phyloP scores from a whole-genome alignment of 2,797 vertebrate genomes.

The Pteropus rufus region DNA sequence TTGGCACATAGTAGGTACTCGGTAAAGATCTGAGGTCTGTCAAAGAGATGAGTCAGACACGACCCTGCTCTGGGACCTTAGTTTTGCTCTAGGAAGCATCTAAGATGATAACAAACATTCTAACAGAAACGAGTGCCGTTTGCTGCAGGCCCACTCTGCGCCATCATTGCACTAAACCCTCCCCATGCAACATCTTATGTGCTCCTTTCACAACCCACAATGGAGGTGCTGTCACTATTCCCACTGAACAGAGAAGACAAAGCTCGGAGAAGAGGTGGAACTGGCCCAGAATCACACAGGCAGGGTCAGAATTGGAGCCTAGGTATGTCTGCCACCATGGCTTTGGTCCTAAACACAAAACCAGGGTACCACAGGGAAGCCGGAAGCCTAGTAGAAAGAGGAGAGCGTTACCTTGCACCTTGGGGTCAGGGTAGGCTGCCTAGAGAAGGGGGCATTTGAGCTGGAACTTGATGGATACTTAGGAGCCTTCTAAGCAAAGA shows the following conservation, averaged over 20 bases:
- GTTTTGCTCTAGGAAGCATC: background rate
- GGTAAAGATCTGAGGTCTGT: background rate
- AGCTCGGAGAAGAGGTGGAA: background rate
- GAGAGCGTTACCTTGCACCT: background rate
- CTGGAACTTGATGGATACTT: background rate
- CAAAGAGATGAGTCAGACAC: background rate
- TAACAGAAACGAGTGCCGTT: background rate
- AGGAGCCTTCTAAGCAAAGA: background rate
- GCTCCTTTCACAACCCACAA: background rate
- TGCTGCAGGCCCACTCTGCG: no score
- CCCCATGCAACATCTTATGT: rapidly evolving
- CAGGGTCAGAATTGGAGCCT: background rate
- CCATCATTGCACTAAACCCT: background rate
- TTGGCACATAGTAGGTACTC: background rate
- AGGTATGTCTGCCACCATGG: background rate
- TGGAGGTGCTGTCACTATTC: background rate
- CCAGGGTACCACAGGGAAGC: background rate
- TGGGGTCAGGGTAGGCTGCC: background rate
- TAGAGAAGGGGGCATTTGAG: background rate
- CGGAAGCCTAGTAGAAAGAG: background rate
- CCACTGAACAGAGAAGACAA: background rate
- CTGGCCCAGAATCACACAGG: background rate
- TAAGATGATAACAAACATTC: background rate
- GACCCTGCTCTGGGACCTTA: background rate
- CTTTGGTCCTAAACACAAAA: background rate